Base-by-base conservation (phyloP, 2,797 vertebrate genomes). In the Clarias pachynema region DNA sequence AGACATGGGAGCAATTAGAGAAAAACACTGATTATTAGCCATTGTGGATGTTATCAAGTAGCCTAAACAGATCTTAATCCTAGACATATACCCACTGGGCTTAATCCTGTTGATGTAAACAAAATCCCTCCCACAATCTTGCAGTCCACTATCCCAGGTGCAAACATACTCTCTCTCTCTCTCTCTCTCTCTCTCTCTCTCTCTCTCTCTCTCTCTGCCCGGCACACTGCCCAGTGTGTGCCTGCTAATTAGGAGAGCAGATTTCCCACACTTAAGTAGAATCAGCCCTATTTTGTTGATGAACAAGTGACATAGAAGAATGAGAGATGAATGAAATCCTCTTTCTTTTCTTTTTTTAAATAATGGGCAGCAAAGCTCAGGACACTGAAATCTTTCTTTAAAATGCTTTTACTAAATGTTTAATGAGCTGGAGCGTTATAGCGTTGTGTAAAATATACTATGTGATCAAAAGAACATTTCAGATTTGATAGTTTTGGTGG, bases 81-180 rank as follows among this genome's bases (percentile, higher is more conserved):
- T 86, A 81, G 92, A 93, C 93, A 86, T 86, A 86, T 91, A 93
- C 91, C 92, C 87, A 93, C 89, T 88, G 89, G 89, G 88, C 82
- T 90, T 95, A 95, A 96, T 95, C 94, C 94, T 92, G 92, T 94
- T 95, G 93, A 93, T 94, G 93, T 93, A 94, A 94, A 95, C 94
- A 94, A 89, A 94, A 95, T 94, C 94, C 94, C 94, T 93, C 93
- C 94, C 93, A 84, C 92, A 92, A 92, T 92, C 89, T 91, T 92
- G 88, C 90, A 90, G 83, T 90, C 91, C 79, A 53, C 90, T 86
- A 93, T 91, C 93, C 92, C 94, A 95, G 95, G 94, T 96, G 94
- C 90, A 90, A 79, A 79, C 90, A 90, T 56, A 8, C 62, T 63
- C 83, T 49, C 60, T 26, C 82, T 92, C 90, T 92, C 93, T 89